Base-by-base conservation (phyloP, 1,140 invertebrate species). In the Armadillidium nasatum region DNA sequence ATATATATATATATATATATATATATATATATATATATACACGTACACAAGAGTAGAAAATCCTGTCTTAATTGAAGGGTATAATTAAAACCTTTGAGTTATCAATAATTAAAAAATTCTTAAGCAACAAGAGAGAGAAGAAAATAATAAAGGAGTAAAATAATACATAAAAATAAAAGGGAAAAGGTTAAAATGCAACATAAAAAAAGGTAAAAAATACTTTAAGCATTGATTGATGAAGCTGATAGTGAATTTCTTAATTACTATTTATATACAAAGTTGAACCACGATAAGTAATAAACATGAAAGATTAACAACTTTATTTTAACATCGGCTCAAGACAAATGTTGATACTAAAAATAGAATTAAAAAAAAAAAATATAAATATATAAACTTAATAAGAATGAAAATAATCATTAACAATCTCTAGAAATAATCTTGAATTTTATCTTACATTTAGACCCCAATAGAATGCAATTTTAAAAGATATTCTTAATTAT, bases 211-310 rank as follows among this genome's bases (percentile, higher is more conserved):
- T 15, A 60, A 60, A 60, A 60, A 60, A 13, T 15, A 13, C 11
- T 60, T 60, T 19, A 60, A 60, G 19, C 50, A 60, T 60, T 60
- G 50, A 60, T 60, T 60, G 50, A 60, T 60, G 50, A 60, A 60
- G 50, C 50, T 60, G 50, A 60, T 60, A 60, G 50, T 15, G 11
- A 19, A 60, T 60, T 19, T 60, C 50, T 60, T 60, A 15, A 60
- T 60, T 60, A 60, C 50, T 60, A 60, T 60, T 60, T 60, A 60
- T 60, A 60, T 60, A 60, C 50, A 60, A 60, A 60, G 11, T 60
- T 19, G 50, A 19, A 19, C 50, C 19, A 60, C 11, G 50, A 13
- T 60, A 13, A 15, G 19, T 7, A 60, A 60, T 60, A 60, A 60
- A 60, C 11, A 60, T 60, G 11, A 19, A 13, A 60, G 50, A 60